Conservation (phyloP, 2,888 invertebrate genomes). For the Drosophila mayaguana region DNA sequence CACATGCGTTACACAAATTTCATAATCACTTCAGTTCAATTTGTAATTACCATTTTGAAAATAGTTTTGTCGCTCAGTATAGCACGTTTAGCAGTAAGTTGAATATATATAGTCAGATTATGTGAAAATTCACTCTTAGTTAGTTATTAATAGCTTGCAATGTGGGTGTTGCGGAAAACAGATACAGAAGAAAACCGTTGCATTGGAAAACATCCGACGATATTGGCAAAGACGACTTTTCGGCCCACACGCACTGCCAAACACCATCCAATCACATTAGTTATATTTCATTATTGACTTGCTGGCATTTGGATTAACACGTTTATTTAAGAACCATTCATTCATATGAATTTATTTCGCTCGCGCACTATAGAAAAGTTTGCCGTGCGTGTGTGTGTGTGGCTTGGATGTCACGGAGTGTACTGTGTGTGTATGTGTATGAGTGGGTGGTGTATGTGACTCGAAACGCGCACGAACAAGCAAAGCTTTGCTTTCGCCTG, state of each 20-base stretch:
- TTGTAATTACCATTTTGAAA: slow-evolving; percentile 70
- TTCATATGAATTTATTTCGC: slow-evolving; percentile 26
- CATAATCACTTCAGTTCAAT: slow-evolving; percentile 60
- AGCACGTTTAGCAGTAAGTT: slow-evolving; percentile 16
- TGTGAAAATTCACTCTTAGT: slow-evolving; percentile 6
- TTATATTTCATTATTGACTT: slow-evolving; percentile 36
- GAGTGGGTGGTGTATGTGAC: slow-evolving; percentile 58
- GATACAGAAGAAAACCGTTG: slow-evolving; percentile 79
- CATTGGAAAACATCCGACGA: slow-evolving; percentile 71
- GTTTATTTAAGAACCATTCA: slow-evolving; percentile 21
- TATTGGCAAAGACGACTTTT: slow-evolving; percentile 40
- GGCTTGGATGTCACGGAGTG: slow-evolving; percentile 45
- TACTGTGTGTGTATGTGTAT: slow-evolving; percentile 51
- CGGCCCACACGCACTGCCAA: slow-evolving; percentile 22
- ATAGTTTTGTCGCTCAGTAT: slow-evolving; percentile 26
- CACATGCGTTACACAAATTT: slow-evolving; percentile 46
- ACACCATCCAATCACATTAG: slow-evolving; percentile 27
- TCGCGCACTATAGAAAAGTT: slow-evolving; percentile 39
- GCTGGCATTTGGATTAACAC: slow-evolving; percentile 2
- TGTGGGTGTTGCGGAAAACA: slow-evolving; percentile 71
- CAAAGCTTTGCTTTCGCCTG: slow-evolving; percentile 64
- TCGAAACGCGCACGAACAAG: slow-evolving; percentile 65
- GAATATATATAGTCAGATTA: slow-evolving; percentile 5
- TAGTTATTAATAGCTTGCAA: slow-evolving; percentile 42
- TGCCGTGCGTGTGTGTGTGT: slow-evolving; percentile 30